A percentile compares a stretch with the other conserved stretches of the same genome.
phyloP scores from a whole-genome alignment of 2,888 invertebrate species.

The Pandemis heparana region DNA sequence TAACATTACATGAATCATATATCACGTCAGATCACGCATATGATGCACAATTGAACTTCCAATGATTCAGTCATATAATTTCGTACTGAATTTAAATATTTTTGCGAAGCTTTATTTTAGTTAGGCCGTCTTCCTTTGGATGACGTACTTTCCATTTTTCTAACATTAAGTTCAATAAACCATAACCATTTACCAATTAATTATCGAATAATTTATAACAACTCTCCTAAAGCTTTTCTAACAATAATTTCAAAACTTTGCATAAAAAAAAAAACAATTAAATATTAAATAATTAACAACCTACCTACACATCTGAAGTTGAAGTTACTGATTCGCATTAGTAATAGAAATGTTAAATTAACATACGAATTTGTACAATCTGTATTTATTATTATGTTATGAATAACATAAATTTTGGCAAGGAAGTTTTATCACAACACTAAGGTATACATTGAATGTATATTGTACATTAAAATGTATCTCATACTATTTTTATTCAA shows the following conservation, averaged over 20 bases:
- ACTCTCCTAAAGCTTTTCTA: background rate
- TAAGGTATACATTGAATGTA: constrained; percentile 1
- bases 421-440: constrained; percentile 10
- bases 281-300: background rate
- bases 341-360: background rate
- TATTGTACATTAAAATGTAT: background rate
- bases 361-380: constrained; percentile 8
- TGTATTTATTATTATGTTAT: background rate
- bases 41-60: background rate
- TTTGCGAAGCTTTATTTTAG: background rate
- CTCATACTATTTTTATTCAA: background rate
- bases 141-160: background rate
- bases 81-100: background rate
- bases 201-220: background rate
- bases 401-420: constrained; percentile 8
- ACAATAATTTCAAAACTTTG: background rate
- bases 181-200: background rate
- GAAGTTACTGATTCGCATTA: background rate
- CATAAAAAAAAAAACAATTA: background rate
- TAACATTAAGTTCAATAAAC: background rate
- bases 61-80: background rate
- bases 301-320: background rate
- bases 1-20: background rate
- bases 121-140: background rate
- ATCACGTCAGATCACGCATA: background rate